phyloP scores from a whole-genome alignment of 2,797 vertebrate genomes.

The Simalia tracyae region DNA sequence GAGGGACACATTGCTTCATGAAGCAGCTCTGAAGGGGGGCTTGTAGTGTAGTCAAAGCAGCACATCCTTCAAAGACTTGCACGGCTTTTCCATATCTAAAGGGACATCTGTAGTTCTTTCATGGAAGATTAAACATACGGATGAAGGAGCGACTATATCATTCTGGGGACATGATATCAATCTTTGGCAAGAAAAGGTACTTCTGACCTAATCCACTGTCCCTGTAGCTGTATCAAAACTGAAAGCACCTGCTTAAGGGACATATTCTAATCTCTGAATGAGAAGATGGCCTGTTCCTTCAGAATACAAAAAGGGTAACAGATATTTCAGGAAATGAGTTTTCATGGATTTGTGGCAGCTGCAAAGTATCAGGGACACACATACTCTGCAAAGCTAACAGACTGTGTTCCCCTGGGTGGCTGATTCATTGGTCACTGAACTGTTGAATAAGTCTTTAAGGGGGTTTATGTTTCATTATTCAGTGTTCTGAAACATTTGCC shows the following conservation, averaged over 20 bases:
- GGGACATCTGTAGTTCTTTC: neutral
- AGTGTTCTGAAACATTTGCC: slow-evolving; percentile 31
- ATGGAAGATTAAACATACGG: neutral
- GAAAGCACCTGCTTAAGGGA: neutral
- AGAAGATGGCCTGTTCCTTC: neutral
- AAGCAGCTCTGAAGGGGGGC: neutral
- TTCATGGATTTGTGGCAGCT: neutral
- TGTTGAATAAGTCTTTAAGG: slow-evolving; percentile 39
- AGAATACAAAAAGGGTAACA: neutral
- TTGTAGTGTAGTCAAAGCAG: neutral
- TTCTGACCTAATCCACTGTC: neutral
- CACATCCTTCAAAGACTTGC: neutral
- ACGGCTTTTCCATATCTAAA: neutral
- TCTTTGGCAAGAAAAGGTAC: neutral
- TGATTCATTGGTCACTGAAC: slow-evolving; percentile 45
- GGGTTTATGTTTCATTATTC: slow-evolving; percentile 50
- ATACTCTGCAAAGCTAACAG: neutral
- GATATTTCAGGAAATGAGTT: neutral
- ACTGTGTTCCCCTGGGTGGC: slow-evolving; percentile 6
- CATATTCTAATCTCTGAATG: neutral
- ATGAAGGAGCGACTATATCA: neutral
- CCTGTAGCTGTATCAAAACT: neutral
- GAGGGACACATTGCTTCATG: neutral
- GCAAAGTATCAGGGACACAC: neutral
- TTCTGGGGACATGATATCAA: neutral